Percentiles rank a stretch among this genome's conserved stretches.
phyloP scores from a whole-genome alignment of 1,140 invertebrate genomes.

The Anastatus disparis region DNA sequence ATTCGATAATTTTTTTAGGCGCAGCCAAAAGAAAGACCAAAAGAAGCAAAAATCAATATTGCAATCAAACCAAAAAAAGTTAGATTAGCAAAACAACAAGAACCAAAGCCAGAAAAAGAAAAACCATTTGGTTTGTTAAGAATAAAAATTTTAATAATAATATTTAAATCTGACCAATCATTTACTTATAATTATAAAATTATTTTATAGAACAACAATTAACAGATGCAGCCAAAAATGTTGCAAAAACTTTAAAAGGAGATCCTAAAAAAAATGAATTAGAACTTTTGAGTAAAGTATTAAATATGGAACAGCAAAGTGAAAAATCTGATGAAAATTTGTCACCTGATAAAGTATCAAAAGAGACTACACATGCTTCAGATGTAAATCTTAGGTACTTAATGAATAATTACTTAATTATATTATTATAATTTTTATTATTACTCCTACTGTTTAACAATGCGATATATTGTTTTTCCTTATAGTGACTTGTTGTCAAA shows the following conservation, averaged over 20 bases:
- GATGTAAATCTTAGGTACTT: slow-evolving; percentile 34
- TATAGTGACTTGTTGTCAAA: slow-evolving; percentile 75
- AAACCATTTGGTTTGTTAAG: slow-evolving; percentile 19
- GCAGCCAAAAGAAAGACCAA: too few relatives aligned
- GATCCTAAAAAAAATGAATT: slow-evolving; percentile 77
- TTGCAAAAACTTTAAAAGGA: slow-evolving; percentile 74
- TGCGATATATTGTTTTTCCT: slow-evolving; percentile 47
- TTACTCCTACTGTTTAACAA: background rate
- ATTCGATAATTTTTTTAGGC: too few relatives aligned
- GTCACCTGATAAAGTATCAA: background rate
- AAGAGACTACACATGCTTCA: slow-evolving; percentile 7
- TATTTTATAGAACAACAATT: slow-evolving; percentile 55
- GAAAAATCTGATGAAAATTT: background rate
- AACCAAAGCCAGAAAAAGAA: background rate
- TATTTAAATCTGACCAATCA: too few relatives aligned
- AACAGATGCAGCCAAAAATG: slow-evolving; percentile 73
- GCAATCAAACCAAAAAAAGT: slow-evolving; percentile 35
- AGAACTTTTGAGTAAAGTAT: slow-evolving; percentile 78
- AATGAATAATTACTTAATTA: background rate
- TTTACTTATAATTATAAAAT: too few relatives aligned
- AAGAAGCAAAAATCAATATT: slow-evolving; percentile 27
- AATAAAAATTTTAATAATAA: too few relatives aligned
- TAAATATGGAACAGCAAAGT: slow-evolving; percentile 59
- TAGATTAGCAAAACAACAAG: background rate
- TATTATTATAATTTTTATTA: background rate